Evolutionary conservation across 2,113 vertebrate species (phyloP).

Genomic region (Ibidorhyncha struthersii): DNA sequence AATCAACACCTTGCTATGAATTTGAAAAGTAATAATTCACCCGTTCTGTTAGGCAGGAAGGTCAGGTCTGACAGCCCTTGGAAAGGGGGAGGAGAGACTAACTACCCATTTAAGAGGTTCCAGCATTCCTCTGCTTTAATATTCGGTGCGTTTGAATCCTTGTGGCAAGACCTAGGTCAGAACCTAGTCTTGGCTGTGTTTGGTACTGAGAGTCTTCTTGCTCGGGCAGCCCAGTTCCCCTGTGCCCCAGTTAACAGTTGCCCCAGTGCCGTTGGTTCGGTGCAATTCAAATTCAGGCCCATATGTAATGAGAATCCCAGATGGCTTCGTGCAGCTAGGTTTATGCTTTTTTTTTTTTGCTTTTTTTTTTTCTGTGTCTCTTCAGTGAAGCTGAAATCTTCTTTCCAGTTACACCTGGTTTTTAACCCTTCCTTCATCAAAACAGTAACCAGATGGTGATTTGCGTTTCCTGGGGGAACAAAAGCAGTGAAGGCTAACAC

Average conservation of each 20-base stretch:
- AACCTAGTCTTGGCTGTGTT: not conserved
- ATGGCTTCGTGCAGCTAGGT: not conserved
- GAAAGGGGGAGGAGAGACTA: not conserved
- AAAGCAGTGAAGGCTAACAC: not conserved
- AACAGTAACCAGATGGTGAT: not conserved
- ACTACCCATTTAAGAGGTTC: not conserved
- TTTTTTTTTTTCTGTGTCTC: not conserved
- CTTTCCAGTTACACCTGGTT: conserved; percentile 33
- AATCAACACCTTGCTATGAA: not conserved
- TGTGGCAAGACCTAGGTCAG: not conserved
- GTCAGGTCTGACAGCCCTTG: not conserved
- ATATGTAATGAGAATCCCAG: not conserved
- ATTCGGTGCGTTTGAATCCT: not conserved
- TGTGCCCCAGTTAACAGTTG: not conserved
- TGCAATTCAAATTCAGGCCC: not conserved
- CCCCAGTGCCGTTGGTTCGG: not conserved
- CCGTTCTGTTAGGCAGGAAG: not conserved
- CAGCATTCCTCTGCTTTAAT: not conserved
- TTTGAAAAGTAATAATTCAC: not conserved
- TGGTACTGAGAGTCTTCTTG: not conserved
- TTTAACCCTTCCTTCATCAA: conserved; percentile 22
- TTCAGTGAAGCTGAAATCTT: conserved; percentile 35
- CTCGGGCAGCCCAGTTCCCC: not conserved
- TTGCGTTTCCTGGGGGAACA: not conserved
- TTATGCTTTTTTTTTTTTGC: not conserved